Evolutionary conservation across 2,888 invertebrate species (phyloP).

Genomic region (Lycocerus yunnanus): DNA sequence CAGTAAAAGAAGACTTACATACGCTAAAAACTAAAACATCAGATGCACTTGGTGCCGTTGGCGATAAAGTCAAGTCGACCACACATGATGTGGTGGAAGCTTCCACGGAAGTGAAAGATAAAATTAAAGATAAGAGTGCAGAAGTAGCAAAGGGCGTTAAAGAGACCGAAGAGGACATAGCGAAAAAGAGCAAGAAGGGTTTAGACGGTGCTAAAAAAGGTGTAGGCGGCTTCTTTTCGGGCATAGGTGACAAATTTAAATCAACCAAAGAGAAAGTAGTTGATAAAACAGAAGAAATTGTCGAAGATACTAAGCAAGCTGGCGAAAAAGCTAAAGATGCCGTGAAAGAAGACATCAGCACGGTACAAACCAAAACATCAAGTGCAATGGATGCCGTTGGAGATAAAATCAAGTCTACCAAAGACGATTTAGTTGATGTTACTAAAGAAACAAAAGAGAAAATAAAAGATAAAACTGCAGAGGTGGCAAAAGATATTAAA

Average conservation of each 20-base stretch:
- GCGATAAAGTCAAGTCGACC: conserved; percentile 4
- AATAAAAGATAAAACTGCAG: background rate
- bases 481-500: conserved; percentile 3
- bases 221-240: background rate
- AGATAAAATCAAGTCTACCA: background rate
- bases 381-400: background rate
- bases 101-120: conserved; percentile 20
- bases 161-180: background rate
- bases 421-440: background rate
- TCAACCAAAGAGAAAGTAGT: background rate
- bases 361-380: conserved; percentile 36
- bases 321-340: background rate
- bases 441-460: conserved; percentile 8
- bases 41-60: background rate
- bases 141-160: background rate
- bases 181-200: no score
- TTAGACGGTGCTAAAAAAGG: background rate
- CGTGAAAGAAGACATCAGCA: conserved; percentile 25
- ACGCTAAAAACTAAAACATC: background rate
- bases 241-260: conserved; percentile 7
- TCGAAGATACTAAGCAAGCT: background rate
- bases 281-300: background rate
- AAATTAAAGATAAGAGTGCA: conserved; percentile 34
- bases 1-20: background rate
- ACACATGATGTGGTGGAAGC: conserved; percentile 15